Percentiles rank a stretch among this genome's conserved stretches.
Conservation (phyloP, 2,888 invertebrate genomes). For the Embidobia sp. region DNA sequence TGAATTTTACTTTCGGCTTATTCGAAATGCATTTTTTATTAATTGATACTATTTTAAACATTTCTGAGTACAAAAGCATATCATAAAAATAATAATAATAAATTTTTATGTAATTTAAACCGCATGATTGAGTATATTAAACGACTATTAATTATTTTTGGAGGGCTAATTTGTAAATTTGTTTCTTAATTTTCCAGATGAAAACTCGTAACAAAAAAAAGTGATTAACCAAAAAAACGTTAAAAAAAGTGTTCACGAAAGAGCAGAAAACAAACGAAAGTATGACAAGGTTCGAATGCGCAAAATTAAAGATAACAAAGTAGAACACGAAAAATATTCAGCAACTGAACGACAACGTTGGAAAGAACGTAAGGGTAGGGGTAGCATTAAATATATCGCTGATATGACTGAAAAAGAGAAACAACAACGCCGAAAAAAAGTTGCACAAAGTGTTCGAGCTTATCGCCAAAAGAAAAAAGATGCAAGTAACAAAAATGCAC, state of each 20-base stretch:
- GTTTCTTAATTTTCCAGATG: no score
- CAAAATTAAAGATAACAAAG: neutral
- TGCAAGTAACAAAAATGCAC: no score
- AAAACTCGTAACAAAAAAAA: neutral
- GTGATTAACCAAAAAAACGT: neutral
- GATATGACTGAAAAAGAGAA: conserved; percentile 3
- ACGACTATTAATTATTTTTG: no score
- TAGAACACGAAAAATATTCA: neutral
- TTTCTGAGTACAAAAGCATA: no score
- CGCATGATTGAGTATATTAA: no score
- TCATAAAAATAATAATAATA: no score
- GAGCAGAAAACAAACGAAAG: neutral
- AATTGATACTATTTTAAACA: neutral
- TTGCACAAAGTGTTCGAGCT: no score
- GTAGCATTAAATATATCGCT: neutral
- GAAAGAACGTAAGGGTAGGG: neutral
- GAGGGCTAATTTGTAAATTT: no score
- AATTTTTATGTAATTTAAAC: no score
- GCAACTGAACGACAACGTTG: neutral
- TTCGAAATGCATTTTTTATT: neutral
- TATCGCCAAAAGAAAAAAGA: no score
- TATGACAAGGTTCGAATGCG: neutral
- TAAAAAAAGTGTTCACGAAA: neutral
- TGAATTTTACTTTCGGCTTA: neutral
- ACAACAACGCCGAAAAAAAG: no score